Evolutionary conservation across 1,140 invertebrate genomes (phyloP), one percentile per base, ranked within the genome.

Genomic region (Zaprionus davidi): DNA sequence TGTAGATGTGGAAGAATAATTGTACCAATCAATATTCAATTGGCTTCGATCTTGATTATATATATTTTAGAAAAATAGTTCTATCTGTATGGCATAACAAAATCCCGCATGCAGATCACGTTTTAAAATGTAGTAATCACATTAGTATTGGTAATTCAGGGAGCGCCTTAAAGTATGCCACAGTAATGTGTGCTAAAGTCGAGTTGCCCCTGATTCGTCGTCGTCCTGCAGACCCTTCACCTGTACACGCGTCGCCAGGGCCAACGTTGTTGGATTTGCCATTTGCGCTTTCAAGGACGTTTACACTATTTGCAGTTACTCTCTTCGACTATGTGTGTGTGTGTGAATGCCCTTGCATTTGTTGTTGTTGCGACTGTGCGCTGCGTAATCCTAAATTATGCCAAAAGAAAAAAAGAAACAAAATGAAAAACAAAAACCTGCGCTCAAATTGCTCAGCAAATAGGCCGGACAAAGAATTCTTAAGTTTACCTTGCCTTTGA

Each of bases 271-370:
- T 86, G 79, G 83, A 62, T 76, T 73, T 76, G 74, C 70, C 63
- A 76, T 73, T 76, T 73, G 70, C 74, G 78, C 59, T 88, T 88
- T 87, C 83, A 87, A 87, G 83, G 83, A 83, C 83, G 78, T 83
- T 78, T 83, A 41, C 80, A 83, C 74, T 88, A 88, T 86, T 86
- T 88, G 78, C 81, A 84, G 71, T 88, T 77, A 70, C 77, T 82
- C 79, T 79, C 80, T 78, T 41, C 69, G 63, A 49, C 24, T 79
- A 41, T 67, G 26, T 31, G 22, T 59, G 58, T 58, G 49, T 77
- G 20, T 69, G 34, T 64, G 56, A 17, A 44, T 78, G 82, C 38
- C 82, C 79, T 86, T 86, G 82, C 82, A 70, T 68, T 72, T 86
- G 69, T 71, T 83, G 46, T 49, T 70, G 57, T 62, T 72, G 38